Conservation (phyloP, 2,888 invertebrate species). For the Steinernema hermaphroditum region DNA sequence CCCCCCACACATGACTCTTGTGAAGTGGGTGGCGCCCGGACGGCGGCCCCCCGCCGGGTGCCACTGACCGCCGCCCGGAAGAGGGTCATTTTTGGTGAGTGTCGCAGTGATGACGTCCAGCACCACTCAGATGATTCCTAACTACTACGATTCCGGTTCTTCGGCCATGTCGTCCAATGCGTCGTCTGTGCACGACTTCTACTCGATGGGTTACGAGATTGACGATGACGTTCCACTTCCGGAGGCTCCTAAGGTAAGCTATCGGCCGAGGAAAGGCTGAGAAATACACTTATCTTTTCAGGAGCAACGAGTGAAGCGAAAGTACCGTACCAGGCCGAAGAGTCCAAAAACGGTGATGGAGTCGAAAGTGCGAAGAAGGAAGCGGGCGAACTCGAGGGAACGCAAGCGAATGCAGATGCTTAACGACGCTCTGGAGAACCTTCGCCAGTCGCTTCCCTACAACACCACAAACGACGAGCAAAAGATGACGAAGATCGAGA, state of each 20-base stretch:
- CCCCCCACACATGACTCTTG: background rate
- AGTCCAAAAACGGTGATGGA: slow-evolving; percentile 4
- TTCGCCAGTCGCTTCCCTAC: slow-evolving; percentile 7
- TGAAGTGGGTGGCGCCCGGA: slow-evolving; percentile 4
- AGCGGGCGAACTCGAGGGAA: slow-evolving; percentile 19
- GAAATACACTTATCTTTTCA: background rate
- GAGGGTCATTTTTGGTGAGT: slow-evolving; percentile 8
- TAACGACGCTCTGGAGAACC: slow-evolving; percentile 2
- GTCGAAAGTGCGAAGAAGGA: slow-evolving; percentile 10
- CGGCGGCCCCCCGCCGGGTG: slow-evolving; percentile 24
- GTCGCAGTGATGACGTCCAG: background rate
- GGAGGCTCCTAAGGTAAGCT: background rate
- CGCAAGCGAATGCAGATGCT: slow-evolving; percentile 11
- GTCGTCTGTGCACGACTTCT: background rate
- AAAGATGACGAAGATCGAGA: slow-evolving; percentile 15
- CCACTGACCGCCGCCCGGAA: background rate
- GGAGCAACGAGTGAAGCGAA: background rate
- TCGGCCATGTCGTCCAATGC: background rate
- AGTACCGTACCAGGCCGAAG: slow-evolving; percentile 14
- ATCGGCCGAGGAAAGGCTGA: background rate
- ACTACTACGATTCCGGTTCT: background rate
- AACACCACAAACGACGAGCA: background rate
- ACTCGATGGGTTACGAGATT: background rate
- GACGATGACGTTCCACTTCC: background rate
- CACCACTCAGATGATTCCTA: background rate